Evolutionary conservation across 2,888 invertebrate species (phyloP), one percentile per base, ranked within the genome.

Genomic region (Thalpophila matura): DNA sequence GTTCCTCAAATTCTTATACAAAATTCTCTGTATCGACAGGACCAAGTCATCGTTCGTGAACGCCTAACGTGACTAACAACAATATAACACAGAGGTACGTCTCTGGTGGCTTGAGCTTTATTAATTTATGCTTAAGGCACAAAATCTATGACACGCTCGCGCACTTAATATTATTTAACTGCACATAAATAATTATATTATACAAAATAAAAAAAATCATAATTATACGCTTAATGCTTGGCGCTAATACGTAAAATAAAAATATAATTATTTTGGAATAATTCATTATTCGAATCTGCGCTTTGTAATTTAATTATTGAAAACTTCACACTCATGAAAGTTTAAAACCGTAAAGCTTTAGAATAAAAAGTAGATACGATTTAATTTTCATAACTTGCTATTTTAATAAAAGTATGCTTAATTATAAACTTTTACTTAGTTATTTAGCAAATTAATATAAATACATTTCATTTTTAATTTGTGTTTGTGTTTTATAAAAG

Each of bases 1-100:
- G n/a, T 53, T 53, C 10, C 31, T 27, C 16, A 42, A 3, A 69
- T 67, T 75, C 54, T 81, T 51, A 78, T 74, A 81, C 70, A 80
- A 84, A 81, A 84, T 87, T 78, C 57, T 79, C 80, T 89, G 77
- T 84, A 85, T 78, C 83, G 86, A 83, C 94, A 95, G 95, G 95
- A 95, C 95, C 89, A 95, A 95, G 92, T 95, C 94, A 83, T 95
- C 95, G 86, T 95, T 95, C 93, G 95, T 95, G 90, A 95, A 95
- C 92, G 94, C 95, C 91, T 95, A 95, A 91, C 87, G 90, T 85
- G 88, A 87, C 83, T 82, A 81, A 75, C 89, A 83, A 85, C 82
- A 83, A 77, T 78, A 78, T 80, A 68, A 81, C 81, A 84, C 83
- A 81, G 89, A 95, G 94, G 94, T 94, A 95, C 81, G 94, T 93